Evolutionary conservation across 2,888 invertebrate species (phyloP).

Genomic region (Drosophila mulleri): DNA sequence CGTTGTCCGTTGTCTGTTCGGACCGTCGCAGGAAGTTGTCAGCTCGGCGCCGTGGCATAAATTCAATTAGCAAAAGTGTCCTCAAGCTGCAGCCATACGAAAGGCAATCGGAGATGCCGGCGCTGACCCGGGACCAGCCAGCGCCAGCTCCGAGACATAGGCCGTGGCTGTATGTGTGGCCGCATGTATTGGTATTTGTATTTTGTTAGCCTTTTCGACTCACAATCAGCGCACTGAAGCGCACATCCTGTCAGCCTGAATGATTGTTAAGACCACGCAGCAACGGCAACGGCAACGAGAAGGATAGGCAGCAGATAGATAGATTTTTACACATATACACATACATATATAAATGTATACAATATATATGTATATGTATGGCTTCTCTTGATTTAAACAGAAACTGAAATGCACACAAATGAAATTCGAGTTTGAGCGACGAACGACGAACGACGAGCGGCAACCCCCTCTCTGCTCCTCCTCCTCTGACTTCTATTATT

Average conservation of each 20-base stretch:
- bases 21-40: constrained; percentile 68
- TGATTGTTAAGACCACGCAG: constrained; percentile 66
- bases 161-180: neutral
- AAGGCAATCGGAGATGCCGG: constrained; percentile 53
- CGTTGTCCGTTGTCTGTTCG: neutral
- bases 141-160: constrained; percentile 1
- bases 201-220: constrained; percentile 63
- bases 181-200: constrained; percentile 49
- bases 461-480: constrained; percentile 1
- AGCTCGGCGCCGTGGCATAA: constrained; percentile 69
- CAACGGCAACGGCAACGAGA: constrained; percentile 23
- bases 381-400: constrained; percentile 70
- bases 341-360: neutral
- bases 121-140: constrained; percentile 43
- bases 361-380: neutral
- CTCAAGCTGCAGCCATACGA: constrained; percentile 49
- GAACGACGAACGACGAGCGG: constrained; percentile 4
- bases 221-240: constrained; percentile 80
- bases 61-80: constrained; percentile 80
- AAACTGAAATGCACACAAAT: constrained; percentile 82
- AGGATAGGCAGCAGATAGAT: constrained; percentile 6
- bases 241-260: constrained; percentile 80
- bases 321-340: neutral
- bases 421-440: constrained; percentile 72
- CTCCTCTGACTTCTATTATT: constrained; percentile 63